Base-by-base conservation (phyloP, 2,888 invertebrate genomes). In the Drosophila neotestacea region DNA sequence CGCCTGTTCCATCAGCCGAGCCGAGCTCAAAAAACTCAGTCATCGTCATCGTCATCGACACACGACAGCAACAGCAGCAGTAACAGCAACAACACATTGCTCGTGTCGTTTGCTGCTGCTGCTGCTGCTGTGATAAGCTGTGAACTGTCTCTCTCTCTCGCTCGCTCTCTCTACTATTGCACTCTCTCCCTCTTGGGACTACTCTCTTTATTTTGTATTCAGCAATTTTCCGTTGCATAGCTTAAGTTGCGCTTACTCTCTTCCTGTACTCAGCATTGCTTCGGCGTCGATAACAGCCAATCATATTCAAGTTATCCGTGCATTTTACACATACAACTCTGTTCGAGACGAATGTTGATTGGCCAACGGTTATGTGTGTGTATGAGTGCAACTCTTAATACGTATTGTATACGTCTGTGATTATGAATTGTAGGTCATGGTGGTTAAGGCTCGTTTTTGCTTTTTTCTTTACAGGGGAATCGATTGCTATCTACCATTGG, bases 1-100 rank as follows among this genome's bases (percentile, higher is more conserved):
- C 64, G 70, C 67, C 68, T 60, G 46, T 22, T 22, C 52, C 46
- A 44, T 34, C 60, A 70, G 42, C 38, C 47, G 16, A 74, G 75
- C 79, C 75, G 75, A 77, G 77, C 79, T 65, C 79, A 64, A 61
- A 55, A 62, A 50, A 36, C 22, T 22, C 64, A 70, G 47, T 46
- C 77, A 61, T 72, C 72, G 68, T 50, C 60, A 62, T 61, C 65
- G 61, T 50, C 60, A 62, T 61, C 65, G 61, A 38, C 54, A 38
- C 54, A 30, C 58, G 47, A 50, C 6, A 13, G 27, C 70, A 41
- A 48, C n/a, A 44, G 38, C 22, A 22, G 2, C 22, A 2, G 22
- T 22, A 22, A 22, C 22, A 3, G 22, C 47, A 48, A 39, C 38
- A 42, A 41, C 48, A 27, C 32, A 6, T 5, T 48, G 42, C 46